Base-by-base conservation (phyloP, 2,797 vertebrate genomes). In the Enteromius viviparus region DNA sequence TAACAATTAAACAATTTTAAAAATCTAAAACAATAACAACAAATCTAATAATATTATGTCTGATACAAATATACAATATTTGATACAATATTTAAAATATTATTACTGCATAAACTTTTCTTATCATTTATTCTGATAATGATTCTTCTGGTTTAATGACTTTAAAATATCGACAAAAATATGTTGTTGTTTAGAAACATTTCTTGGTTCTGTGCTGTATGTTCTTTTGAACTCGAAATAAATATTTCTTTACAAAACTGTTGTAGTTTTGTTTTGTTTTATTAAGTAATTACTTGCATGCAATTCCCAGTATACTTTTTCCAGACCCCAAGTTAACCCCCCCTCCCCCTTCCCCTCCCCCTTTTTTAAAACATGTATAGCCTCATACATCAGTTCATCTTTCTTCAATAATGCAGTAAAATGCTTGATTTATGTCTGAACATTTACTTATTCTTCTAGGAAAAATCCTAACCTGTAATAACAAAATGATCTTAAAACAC, bases 181-280 rank as follows among this genome's bases (percentile, higher is more conserved):
- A n/a, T n/a, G n/a, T n/a, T 40, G 0, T 65, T 65, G 1, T 66
- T 21, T 9, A 66, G 34, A 37, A 21, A 40, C 65, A 37, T 21
- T 66, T 66, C 15, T 65, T 12, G 19, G 1, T n/a, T 68, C 19
- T 40, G 19, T 68, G 34, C 1, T 68, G 4, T 11, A 66, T n/a
- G 10, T 40, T 68, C 9, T n/a, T 40, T 68, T 40, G 19, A 68
- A 19, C 65, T 11, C 9, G 6, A 40, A 68, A 40, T 68, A 68
- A 68, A 40, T 68, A 10, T 47, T 26, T 68, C 65, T 68, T 68
- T 68, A 68, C n/a, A n/a, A n/a, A n/a, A n/a, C n/a, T n/a, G n/a
- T n/a, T n/a, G n/a, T n/a, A n/a, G n/a, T n/a, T n/a, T n/a, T n/a
- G n/a, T n/a, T n/a, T n/a, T n/a, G n/a, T n/a, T n/a, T n/a, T n/a